A percentile compares a stretch with the other conserved stretches of the same genome.
Conservation (phyloP, 2,888 invertebrate species). For the Yponomeuta evonymella region DNA sequence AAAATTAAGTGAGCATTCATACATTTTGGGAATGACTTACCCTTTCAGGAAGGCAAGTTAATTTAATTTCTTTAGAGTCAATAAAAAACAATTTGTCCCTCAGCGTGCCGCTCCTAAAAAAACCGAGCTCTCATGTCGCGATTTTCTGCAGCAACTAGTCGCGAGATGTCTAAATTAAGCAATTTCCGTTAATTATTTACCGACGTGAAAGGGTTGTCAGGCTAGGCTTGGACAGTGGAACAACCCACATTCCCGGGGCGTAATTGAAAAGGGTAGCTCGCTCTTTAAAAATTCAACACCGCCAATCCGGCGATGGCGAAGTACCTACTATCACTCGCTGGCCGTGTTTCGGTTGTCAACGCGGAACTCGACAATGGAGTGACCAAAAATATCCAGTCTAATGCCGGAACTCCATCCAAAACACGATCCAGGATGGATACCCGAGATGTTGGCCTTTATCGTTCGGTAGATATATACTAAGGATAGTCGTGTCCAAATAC, state of each 20-base stretch:
- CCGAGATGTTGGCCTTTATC: too few relatives aligned
- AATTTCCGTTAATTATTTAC: slow-evolving; percentile 70
- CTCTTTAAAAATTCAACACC: slow-evolving; percentile 65
- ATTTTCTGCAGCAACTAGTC: slow-evolving; percentile 42
- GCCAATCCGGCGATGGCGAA: slow-evolving; percentile 23
- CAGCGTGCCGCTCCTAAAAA: neutral
- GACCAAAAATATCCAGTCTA: neutral
- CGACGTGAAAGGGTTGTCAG: slow-evolving; percentile 71
- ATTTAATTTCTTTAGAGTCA: too few relatives aligned
- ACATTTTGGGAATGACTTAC: too few relatives aligned
- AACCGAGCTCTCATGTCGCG: neutral
- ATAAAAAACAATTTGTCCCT: too few relatives aligned
- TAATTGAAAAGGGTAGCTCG: slow-evolving; percentile 72
- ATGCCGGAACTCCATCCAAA: neutral
- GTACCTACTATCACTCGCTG: neutral
- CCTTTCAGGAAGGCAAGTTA: too few relatives aligned
- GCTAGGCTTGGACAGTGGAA: slow-evolving; percentile 64
- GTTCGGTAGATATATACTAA: too few relatives aligned
- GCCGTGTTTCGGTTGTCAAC: neutral
- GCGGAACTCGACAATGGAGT: neutral
- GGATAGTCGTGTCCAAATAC: too few relatives aligned
- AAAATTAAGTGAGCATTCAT: too few relatives aligned
- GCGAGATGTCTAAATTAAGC: slow-evolving; percentile 59
- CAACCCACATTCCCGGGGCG: slow-evolving; percentile 64
- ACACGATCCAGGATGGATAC: too few relatives aligned